Base-by-base conservation (phyloP, 1,140 invertebrate species). In the Pogonognathellus flavescens region DNA sequence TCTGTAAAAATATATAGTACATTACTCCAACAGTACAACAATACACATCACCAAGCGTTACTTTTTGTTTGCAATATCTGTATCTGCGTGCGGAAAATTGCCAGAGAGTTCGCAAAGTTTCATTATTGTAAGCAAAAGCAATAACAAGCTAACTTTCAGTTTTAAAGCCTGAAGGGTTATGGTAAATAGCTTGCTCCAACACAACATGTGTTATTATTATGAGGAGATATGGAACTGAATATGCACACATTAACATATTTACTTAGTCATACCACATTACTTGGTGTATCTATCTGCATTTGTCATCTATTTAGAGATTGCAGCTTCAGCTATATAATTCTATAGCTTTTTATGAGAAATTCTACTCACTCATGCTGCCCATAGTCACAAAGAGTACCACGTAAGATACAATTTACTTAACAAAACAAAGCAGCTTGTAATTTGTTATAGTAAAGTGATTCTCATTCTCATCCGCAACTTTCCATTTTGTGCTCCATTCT, bases 401-500 rank as follows among this genome's bases (percentile, higher is more conserved):
- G 31, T 41, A 41, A 41, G 31, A 41, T 41, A 41, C 11, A 66
- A 66, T 66, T 66, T 13, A 31, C 31, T 76, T 25, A 49, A n/a
- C 70, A 41, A 76, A 41, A 57, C 53, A 57, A 31, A 76, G 31
- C 41, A 49, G 25, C 13, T 16, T 49, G n/a, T 31, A 76, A 76
- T 76, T 76, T 76, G 70, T 76, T 49, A 76, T 50, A 76, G 31
- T 41, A 41, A 41, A 41, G 31, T 41, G 31, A 41, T 41, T 41
- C 31, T 41, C 31, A 50, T 76, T 76, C 70, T 18, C 70, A 76
- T 76, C 70, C 70, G 70, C 70, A 76, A 76, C 70, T 76, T 76
- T 76, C 70, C 70, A 76, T 76, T 76, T 76, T 76, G 70, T 76
- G 31, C 70, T 76, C 70, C 70, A 76, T 76, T 76, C 41, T 76